These are phyloP conservation scores for Hozukius guyotensis DNA, from an alignment of 2,797 vertebrate species.

Conservation along the genomic window DNA sequence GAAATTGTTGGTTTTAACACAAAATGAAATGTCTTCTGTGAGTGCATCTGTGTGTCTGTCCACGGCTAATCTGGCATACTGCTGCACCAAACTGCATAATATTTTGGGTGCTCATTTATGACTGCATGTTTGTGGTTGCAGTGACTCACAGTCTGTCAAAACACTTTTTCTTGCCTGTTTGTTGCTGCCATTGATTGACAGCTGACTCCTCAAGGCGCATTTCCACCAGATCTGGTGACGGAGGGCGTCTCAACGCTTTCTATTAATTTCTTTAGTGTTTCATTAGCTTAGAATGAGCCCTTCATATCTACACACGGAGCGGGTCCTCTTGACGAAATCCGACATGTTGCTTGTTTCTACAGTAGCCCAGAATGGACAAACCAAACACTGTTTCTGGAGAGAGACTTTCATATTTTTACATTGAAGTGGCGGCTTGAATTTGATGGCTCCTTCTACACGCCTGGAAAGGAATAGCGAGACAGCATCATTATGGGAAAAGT, in stretches of 20 bases:
- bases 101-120: not conserved
- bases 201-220: no score
- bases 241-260: no score
- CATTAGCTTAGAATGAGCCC: not conserved
- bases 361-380: not conserved
- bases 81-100: not conserved
- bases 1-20: not conserved
- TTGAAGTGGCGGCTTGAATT: not conserved
- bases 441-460: not conserved
- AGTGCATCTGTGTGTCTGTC: not conserved
- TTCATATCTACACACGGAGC: not conserved
- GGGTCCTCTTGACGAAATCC: not conserved
- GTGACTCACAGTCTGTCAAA: no score
- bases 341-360: not conserved
- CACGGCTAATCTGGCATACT: not conserved
- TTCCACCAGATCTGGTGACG: no score
- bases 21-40: not conserved
- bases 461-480: not conserved
- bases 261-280: no score
- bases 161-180: no score
- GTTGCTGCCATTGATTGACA: no score
- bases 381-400: no score
- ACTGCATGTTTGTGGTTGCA: not conserved
- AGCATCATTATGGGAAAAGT: not conserved
- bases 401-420: not conserved